A percentile compares a stretch with the other conserved stretches of the same genome.
phyloP scores from a whole-genome alignment of 2,113 vertebrate genomes.

The Saguinus midas region DNA sequence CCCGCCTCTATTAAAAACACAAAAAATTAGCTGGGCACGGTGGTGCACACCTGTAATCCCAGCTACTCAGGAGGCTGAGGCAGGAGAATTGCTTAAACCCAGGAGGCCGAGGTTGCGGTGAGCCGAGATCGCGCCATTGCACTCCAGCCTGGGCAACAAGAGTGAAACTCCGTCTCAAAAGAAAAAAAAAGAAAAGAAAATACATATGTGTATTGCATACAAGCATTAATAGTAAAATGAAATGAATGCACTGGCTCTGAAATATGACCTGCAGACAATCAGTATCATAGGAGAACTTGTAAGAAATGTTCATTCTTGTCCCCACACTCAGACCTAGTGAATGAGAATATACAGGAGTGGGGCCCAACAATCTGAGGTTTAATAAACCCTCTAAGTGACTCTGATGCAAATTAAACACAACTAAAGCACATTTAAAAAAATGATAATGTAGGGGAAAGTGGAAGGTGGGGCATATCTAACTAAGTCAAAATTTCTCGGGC shows the following conservation, averaged over 20 bases:
- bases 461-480: not conserved
- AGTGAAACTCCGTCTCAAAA: no score
- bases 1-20: no score
- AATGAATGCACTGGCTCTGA: not conserved
- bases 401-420: slow-evolving; percentile 13
- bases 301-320: not conserved
- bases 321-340: not conserved
- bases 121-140: no score
- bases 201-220: not conserved
- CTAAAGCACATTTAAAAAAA: not conserved
- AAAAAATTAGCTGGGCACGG: no score
- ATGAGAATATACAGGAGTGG: not conserved
- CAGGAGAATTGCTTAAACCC: no score
- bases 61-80: no score
- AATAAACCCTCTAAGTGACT: not conserved
- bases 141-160: no score
- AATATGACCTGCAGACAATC: not conserved
- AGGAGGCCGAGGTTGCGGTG: no score
- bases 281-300: not conserved
- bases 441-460: not conserved
- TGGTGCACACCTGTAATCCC: no score
- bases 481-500: slow-evolving; percentile 26
- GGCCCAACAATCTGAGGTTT: not conserved
- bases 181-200: no score
- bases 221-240: slow-evolving; percentile 5